Conservation (phyloP, 1,140 invertebrate species). For the Elymnias hypermnestra region DNA sequence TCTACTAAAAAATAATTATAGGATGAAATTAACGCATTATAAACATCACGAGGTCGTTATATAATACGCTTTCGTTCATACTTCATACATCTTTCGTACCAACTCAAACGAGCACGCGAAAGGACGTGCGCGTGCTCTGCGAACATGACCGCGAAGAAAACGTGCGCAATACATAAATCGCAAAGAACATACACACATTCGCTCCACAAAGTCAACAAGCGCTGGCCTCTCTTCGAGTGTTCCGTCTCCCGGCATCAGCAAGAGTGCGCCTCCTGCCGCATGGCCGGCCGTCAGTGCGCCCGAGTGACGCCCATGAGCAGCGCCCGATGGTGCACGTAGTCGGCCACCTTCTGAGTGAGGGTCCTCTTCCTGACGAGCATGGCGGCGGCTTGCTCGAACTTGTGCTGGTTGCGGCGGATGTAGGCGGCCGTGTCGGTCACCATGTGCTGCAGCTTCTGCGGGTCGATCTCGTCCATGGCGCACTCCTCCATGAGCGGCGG, state of each 20-base stretch:
- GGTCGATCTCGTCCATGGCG: constrained; percentile 88
- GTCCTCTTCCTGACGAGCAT: constrained; percentile 39
- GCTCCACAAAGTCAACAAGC: no score
- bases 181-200: no score
- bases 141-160: no score
- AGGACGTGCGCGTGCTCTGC: no score
- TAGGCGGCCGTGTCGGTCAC: constrained; percentile 85
- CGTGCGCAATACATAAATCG: no score
- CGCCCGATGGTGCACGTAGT: constrained; percentile 36
- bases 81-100: no score
- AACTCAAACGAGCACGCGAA: no score
- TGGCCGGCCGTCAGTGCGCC: constrained; percentile 39
- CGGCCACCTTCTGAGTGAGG: constrained; percentile 32
- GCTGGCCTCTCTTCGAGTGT: no score
- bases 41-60: no score
- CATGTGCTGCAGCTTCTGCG: constrained; percentile 79
- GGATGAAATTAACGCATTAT: no score
- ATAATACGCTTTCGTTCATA: no score
- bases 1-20: no score
- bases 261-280: constrained; percentile 26
- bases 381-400: constrained; percentile 75
- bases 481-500: constrained; percentile 91
- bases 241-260: constrained; percentile 18
- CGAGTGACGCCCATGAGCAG: constrained; percentile 44
- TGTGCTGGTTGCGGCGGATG: constrained; percentile 84